Percentiles rank a stretch among this genome's conserved stretches.
These are phyloP conservation scores for Nemotelus nigrinus DNA, from an alignment of 2,888 invertebrate species.

Conservation along the genomic window DNA sequence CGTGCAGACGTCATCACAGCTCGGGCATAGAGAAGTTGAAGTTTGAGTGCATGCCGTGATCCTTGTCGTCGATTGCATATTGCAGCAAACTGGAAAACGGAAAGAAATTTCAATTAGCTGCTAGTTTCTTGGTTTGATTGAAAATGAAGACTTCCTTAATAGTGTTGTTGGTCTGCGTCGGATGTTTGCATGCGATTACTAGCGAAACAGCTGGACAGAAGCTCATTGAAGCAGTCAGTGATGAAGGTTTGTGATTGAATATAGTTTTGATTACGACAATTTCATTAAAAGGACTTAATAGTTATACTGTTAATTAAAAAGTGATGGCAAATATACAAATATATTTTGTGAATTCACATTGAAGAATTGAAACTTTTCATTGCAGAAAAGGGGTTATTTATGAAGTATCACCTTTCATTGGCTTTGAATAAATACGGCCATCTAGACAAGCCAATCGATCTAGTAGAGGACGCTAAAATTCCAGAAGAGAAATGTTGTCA, in stretches of 20 bases:
- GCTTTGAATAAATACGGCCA: conserved; percentile 16
- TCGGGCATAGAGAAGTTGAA: neutral
- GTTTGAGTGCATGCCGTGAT: neutral
- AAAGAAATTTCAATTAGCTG: conserved; percentile 16
- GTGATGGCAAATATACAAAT: neutral
- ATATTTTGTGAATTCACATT: neutral
- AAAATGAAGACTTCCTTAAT: conserved; percentile 3
- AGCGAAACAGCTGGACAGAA: neutral
- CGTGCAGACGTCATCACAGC: neutral
- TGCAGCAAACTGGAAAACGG: neutral
- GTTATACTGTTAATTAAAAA: too few relatives aligned
- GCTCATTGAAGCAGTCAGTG: neutral
- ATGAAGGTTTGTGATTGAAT: conserved; percentile 9
- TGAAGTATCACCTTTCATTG: neutral
- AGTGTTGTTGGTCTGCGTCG: neutral
- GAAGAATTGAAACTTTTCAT: neutral
- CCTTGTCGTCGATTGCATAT: neutral
- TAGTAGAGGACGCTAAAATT: neutral
- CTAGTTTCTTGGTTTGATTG: neutral
- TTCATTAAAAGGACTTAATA: neutral
- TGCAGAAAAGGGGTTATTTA: neutral
- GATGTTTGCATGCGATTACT: neutral
- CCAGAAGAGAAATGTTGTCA: neutral
- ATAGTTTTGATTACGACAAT: neutral
- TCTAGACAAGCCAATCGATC: neutral